phyloP scores from a whole-genome alignment of 2,888 invertebrate species.

The Lepidochrysops patricia region DNA sequence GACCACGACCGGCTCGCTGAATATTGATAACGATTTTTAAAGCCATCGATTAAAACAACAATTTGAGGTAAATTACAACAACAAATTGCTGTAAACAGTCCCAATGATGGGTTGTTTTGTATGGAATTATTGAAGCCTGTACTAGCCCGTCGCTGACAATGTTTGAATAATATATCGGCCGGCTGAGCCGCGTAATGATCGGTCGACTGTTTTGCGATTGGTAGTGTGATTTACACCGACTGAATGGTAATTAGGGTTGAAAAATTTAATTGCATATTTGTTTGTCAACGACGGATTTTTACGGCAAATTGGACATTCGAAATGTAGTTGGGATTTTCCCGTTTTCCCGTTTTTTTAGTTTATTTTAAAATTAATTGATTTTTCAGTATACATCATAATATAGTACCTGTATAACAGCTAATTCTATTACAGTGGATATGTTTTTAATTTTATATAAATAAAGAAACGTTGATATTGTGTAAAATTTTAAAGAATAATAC shows the following conservation, averaged over 20 bases:
- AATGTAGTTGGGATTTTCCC: neutral
- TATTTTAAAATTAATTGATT: neutral
- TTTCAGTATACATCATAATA: too few species aligned
- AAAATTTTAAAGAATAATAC: too few species aligned
- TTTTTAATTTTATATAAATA: too few species aligned
- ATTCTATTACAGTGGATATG: too few species aligned
- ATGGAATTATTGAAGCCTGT: constrained; percentile 27
- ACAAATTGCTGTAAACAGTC: constrained; percentile 18
- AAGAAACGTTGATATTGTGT: too few species aligned
- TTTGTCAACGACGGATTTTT: neutral
- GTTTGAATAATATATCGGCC: constrained; percentile 26
- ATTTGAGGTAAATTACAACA: constrained; percentile 12
- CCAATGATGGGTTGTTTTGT: constrained; percentile 24
- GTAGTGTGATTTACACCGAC: constrained; percentile 14
- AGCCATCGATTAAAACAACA: constrained; percentile 2
- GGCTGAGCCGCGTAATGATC: constrained; percentile 18
- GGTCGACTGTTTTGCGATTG: constrained; percentile 20
- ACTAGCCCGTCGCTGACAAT: constrained; percentile 21
- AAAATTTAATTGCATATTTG: constrained; percentile 7
- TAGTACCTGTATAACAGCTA: too few species aligned
- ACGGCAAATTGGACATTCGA: neutral
- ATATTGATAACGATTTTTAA: constrained; percentile 2
- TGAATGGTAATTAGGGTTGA: constrained; percentile 11
- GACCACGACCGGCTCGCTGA: neutral
- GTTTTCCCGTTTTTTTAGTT: neutral